Evolutionary conservation across 2,797 vertebrate genomes (phyloP).

Genomic region (Catostomus latipinnis): DNA sequence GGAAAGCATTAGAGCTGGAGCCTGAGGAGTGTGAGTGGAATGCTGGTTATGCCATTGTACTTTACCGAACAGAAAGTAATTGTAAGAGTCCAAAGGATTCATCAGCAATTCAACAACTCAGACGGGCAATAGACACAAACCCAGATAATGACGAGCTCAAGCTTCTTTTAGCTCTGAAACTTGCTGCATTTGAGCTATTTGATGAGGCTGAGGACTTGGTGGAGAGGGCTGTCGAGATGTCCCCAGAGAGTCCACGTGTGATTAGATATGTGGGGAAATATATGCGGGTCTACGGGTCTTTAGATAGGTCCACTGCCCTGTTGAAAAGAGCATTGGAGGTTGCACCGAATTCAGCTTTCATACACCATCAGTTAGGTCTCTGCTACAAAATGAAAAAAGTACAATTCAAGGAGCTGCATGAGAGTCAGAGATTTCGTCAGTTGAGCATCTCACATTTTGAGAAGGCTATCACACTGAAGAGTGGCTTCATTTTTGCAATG

Average conservation of each 20-base stretch:
- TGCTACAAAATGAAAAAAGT: too few relatives aligned
- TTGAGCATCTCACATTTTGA: constrained; percentile 3
- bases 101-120: constrained; percentile 64
- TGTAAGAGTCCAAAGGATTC: accelerated
- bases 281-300: constrained; percentile 68
- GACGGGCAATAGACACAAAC: constrained; percentile 70
- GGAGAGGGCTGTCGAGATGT: constrained; percentile 69
- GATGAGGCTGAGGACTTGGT: constrained; percentile 73
- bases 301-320: too few relatives aligned
- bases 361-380: too few relatives aligned
- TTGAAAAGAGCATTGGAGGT: too few relatives aligned
- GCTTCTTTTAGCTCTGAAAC: constrained; percentile 74
- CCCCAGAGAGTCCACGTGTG: constrained; percentile 70
- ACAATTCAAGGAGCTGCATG: too few relatives aligned
- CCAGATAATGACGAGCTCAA: constrained; percentile 68
- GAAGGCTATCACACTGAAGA: background rate
- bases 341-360: too few relatives aligned
- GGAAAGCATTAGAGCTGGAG: constrained; percentile 72
- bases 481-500: background rate
- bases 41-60: constrained; percentile 72
- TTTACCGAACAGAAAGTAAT: constrained; percentile 62
- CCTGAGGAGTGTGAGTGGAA: constrained; percentile 77
- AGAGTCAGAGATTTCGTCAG: background rate
- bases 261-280: constrained; percentile 77
- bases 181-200: constrained; percentile 50